A percentile compares a stretch with the other conserved stretches of the same genome.
phyloP scores from a whole-genome alignment of 1,140 invertebrate genomes.

The Hyles vespertilio region DNA sequence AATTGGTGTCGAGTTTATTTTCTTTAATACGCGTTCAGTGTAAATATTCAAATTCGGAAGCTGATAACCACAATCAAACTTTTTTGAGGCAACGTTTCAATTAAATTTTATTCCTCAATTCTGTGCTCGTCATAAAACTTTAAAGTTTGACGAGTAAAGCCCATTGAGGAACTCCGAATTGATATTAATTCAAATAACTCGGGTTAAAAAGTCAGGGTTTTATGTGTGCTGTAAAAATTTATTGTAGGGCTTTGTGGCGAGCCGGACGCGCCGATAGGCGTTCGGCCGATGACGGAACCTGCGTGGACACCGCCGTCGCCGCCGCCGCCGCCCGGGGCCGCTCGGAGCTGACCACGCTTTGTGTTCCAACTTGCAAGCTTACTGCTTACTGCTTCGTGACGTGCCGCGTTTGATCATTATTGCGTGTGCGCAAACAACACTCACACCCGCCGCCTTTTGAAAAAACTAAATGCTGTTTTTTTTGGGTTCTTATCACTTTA shows the following conservation, averaged over 20 bases:
- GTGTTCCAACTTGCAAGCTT: no score
- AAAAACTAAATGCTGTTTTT: no score
- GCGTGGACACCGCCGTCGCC: conserved; percentile 28
- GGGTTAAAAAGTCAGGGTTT: conserved; percentile 75
- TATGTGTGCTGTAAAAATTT: conserved; percentile 73
- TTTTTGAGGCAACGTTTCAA: conserved; percentile 71
- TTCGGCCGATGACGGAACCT: conserved; percentile 53
- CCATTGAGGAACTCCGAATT: conserved; percentile 74
- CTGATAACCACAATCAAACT: conserved; percentile 70
- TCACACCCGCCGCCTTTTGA: no score
- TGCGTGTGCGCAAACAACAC: no score
- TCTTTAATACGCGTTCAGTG: conserved; percentile 44
- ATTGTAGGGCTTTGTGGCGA: conserved; percentile 71
- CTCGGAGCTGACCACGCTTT: no score
- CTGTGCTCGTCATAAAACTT: conserved; percentile 71
- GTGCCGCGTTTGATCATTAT: background rate
- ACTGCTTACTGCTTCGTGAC: background rate
- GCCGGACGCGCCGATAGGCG: conserved; percentile 65
- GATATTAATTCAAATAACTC: conserved; percentile 76
- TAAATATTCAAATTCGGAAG: conserved; percentile 74
- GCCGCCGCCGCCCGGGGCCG: conserved; percentile 2
- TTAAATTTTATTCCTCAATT: conserved; percentile 74
- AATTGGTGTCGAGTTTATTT: conserved; percentile 11
- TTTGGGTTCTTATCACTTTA: no score
- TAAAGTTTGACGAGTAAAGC: conserved; percentile 73